Conservation (phyloP, 2,113 vertebrate species). For the Probosciger aterrimus region DNA sequence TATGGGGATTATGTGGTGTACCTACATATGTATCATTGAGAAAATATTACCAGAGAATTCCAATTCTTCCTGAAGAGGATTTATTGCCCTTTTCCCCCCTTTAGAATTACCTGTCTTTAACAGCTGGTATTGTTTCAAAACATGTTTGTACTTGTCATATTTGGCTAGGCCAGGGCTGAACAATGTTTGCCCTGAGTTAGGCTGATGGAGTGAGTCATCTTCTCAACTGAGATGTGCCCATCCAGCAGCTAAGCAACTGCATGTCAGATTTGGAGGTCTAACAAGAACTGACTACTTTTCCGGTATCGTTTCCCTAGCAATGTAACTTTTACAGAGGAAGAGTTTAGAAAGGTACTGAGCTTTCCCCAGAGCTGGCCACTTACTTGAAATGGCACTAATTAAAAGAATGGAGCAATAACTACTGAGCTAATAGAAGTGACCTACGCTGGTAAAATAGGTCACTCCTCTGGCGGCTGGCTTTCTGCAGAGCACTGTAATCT, state of each 20-base stretch:
- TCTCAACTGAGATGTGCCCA: neutral
- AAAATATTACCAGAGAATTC: neutral
- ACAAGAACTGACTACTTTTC: constrained; percentile 27
- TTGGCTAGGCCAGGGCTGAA: neutral
- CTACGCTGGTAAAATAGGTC: neutral
- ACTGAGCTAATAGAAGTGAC: constrained; percentile 27
- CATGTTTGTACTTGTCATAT: neutral
- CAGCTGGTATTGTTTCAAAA: constrained; percentile 12
- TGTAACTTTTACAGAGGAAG: neutral
- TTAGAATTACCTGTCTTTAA: neutral
- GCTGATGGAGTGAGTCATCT: constrained; percentile 39
- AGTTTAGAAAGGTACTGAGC: constrained; percentile 29
- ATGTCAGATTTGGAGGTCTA: neutral
- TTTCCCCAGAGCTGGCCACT: constrained; percentile 11
- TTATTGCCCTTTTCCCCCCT: neutral
- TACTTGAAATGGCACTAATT: constrained; percentile 42
- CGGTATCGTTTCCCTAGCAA: constrained; percentile 1
- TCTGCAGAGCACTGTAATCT: neutral
- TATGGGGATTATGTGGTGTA: neutral
- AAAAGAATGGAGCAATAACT: neutral
- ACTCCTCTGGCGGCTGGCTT: neutral
- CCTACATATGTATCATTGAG: neutral
- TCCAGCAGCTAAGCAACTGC: constrained; percentile 59
- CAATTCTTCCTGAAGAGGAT: neutral
- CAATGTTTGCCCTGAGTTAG: constrained; percentile 21